Evolutionary conservation across 2,797 vertebrate species (phyloP), one percentile per base, ranked within the genome.

Genomic region (Malurus leucopterus): DNA sequence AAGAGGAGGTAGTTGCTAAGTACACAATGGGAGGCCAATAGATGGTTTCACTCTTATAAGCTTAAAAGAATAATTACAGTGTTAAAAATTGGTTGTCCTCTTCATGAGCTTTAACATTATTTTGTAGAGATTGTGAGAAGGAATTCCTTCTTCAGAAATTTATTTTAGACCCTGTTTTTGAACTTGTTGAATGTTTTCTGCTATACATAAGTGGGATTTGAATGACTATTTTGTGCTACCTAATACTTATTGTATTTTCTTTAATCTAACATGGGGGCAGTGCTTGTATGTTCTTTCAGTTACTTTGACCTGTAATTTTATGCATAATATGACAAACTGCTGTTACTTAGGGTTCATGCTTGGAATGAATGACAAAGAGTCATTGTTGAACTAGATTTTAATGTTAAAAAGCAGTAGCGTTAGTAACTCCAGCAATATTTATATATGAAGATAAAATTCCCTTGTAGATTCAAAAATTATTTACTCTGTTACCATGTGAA

Each of bases 61-160:
- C 65, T 83, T 79, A 78, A 83, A 94, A 86, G 36, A 83, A 36
- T 73, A 74, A 88, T 75, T 88, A 40, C 29, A 88, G 27, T 59
- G 38, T 62, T 94, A 55, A 79, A 79, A 84, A 36, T 72, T 58
- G 15, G 2, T 49, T 93, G 57, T 71, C 10, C 11, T 80, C 27
- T 88, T 86, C 64, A 6, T 84, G 13, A 36, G n/a, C 47, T 86
- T 89, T 76, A 79, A 30, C 22, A 13, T 80, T 68, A 81, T 86
- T 91, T 87, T 85, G 14, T 89, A 46, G 53, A 83, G 67, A 89
- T 84, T 82, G 36, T 61, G 9, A 79, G 27, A 57, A 77, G 59
- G 16, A 82, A 82, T 68, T 70, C 13, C 4, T 10, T 49, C 58
- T 61, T 93, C 54, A 77, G 78, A 93, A 77, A 18, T 32, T 43